Conservation (phyloP, 2,888 invertebrate species). For the Syrista parreyssii region DNA sequence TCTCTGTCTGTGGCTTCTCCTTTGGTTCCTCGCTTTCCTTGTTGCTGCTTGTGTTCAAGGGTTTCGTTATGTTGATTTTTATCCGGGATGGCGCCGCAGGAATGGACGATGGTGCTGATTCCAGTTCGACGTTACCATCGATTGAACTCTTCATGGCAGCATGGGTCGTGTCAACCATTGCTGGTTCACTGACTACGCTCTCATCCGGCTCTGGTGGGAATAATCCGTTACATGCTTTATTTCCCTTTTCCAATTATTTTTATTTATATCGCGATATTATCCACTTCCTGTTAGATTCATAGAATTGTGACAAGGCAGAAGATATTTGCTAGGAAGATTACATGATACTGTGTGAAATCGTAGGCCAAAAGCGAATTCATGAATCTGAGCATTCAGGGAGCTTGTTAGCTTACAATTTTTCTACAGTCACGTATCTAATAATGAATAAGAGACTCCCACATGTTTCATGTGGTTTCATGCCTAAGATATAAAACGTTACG, state of each 20-base stretch:
- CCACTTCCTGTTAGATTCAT: not conserved
- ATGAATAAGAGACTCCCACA: not conserved
- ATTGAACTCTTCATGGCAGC: slow-evolving; percentile 74
- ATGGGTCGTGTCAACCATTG: slow-evolving; percentile 69
- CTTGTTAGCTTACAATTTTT: not conserved
- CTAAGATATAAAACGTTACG: not conserved
- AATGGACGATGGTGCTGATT: slow-evolving; percentile 67
- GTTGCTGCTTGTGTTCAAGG: slow-evolving; percentile 61
- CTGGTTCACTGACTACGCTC: slow-evolving; percentile 64
- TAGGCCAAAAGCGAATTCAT: not conserved
- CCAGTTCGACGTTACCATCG: slow-evolving; percentile 81
- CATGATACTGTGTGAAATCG: not conserved
- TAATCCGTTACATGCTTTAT: slow-evolving; percentile 2
- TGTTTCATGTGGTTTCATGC: not conserved
- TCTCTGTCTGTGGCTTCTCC: slow-evolving; percentile 53
- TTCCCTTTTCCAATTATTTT: not conserved
- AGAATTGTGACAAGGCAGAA: not conserved
- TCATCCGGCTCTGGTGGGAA: slow-evolving; percentile 66
- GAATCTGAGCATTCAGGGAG: not conserved
- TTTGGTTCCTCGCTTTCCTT: slow-evolving; percentile 58
- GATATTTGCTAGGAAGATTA: not conserved
- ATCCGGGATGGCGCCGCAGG: slow-evolving; percentile 69
- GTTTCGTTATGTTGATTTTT: slow-evolving; percentile 85
- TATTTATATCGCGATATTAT: not conserved
- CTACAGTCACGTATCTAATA: not conserved